phyloP scores from a whole-genome alignment of 2,797 vertebrate genomes.

The Enteromius argenteus region DNA sequence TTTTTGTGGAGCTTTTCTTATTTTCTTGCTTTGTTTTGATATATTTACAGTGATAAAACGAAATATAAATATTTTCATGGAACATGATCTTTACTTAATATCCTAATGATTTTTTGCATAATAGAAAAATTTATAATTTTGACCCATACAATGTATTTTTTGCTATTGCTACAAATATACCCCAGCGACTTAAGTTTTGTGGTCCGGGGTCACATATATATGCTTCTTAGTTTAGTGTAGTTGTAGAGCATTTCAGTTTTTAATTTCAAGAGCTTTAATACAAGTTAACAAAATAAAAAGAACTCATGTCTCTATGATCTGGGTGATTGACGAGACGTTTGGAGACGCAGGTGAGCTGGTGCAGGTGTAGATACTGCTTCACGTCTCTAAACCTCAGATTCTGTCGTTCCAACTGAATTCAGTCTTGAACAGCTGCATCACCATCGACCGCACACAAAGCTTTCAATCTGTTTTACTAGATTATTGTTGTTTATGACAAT shows the following conservation, averaged over 20 bases:
- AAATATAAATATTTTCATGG: too few species aligned
- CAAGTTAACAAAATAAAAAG: not conserved
- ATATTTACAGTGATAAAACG: too few species aligned
- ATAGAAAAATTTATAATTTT: too few species aligned
- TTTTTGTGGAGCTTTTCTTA: not conserved
- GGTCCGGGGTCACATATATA: too few species aligned
- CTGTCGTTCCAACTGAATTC: conserved; percentile 76
- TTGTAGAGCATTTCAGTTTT: not conserved
- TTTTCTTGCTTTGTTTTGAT: not conserved
- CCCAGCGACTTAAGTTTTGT: too few species aligned
- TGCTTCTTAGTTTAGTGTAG: not conserved
- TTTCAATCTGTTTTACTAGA: conserved; percentile 3
- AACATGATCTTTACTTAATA: too few species aligned
- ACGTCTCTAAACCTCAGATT: conserved; percentile 75
- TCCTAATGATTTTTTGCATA: too few species aligned
- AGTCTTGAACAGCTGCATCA: not conserved
- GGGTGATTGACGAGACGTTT: not conserved
- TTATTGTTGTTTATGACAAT: not conserved
- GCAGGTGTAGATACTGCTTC: conserved; percentile 67
- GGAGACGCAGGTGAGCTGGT: not conserved
- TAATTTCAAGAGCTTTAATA: not conserved
- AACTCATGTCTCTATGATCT: not conserved
- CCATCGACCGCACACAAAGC: conserved; percentile 14
- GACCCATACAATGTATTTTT: too few species aligned
- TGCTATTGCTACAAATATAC: too few species aligned